A percentile compares a stretch with the other conserved stretches of the same genome.
Conservation (phyloP, 92 coral and sea anemone genomes). For the Meandrina meandrites region DNA sequence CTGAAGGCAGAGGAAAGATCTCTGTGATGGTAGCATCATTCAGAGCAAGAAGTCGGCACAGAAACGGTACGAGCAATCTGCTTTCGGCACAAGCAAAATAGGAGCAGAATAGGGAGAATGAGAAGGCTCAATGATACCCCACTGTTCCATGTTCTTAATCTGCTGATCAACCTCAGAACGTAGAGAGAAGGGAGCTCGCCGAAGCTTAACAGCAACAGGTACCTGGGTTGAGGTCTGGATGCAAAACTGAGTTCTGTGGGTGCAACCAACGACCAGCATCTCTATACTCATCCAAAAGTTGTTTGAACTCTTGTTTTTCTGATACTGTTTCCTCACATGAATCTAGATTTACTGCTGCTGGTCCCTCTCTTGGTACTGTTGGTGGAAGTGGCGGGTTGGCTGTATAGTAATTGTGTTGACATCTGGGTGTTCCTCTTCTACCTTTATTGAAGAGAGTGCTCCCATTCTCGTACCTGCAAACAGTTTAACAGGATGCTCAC, state of each 20-base stretch:
- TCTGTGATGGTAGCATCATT: too few species aligned
- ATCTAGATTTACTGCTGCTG: constrained; percentile 51
- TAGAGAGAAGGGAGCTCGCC: constrained; percentile 54
- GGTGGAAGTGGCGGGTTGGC: constrained; percentile 14
- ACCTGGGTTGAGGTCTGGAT: too few species aligned
- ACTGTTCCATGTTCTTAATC: constrained; percentile 54
- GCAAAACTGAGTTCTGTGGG: constrained; percentile 45
- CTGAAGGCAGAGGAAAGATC: constrained; percentile 35
- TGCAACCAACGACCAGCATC: constrained; percentile 67
- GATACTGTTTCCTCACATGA: constrained; percentile 36
- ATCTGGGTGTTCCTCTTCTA: constrained; percentile 33
- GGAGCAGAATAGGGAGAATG: constrained; percentile 57
- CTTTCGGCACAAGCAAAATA: constrained; percentile 48
- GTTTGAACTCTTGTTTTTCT: constrained; percentile 47
- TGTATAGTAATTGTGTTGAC: constrained; percentile 17
- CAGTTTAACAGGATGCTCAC: background rate
- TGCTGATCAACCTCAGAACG: constrained; percentile 53
- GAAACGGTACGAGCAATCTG: constrained; percentile 46
- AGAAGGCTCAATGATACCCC: constrained; percentile 51
- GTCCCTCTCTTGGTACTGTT: constrained; percentile 23
- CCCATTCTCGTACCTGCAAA: constrained; percentile 50
- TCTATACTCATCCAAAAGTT: constrained; percentile 48
- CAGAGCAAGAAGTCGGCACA: constrained; percentile 35
- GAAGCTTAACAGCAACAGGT: constrained; percentile 64
- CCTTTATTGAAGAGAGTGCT: constrained; percentile 44